phyloP scores from a whole-genome alignment of 2,113 vertebrate genomes.

The Ovis canadensis region DNA sequence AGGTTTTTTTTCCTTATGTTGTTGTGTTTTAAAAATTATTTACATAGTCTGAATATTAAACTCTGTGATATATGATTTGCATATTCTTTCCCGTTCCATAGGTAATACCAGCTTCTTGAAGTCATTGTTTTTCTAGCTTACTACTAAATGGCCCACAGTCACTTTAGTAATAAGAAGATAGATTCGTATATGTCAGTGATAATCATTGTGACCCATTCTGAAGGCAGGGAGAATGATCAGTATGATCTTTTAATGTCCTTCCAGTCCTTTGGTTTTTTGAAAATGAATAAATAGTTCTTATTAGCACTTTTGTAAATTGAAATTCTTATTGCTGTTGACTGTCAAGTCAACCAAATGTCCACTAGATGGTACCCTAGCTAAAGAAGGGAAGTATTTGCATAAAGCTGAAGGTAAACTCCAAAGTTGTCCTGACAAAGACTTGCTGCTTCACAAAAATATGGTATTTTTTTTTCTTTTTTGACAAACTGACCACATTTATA shows the following conservation, averaged over 20 bases:
- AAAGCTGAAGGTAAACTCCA: conserved; percentile 7
- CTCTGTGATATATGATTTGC: neutral
- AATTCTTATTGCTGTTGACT: neutral
- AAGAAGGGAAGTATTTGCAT: neutral
- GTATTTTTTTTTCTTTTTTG: neutral
- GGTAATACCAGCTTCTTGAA: neutral
- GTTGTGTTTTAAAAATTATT: neutral
- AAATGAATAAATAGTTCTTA: neutral
- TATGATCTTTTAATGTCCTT: neutral
- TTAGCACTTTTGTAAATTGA: neutral
- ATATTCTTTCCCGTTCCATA: neutral
- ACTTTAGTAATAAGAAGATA: neutral
- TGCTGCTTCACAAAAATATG: neutral
- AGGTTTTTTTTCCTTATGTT: neutral
- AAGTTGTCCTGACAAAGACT: neutral
- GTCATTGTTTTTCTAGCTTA: neutral
- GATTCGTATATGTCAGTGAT: neutral
- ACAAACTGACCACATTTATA: neutral
- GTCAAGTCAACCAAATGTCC: neutral
- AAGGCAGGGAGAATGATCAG: neutral
- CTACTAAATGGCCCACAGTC: neutral
- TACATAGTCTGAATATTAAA: neutral
- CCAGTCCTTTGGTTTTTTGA: neutral
- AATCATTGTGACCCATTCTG: neutral
- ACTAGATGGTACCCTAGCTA: conserved; percentile 62